Evolutionary conservation across 30 jellyfish, hydroid and myxozoan genomes (phyloP).

Genomic region (Pseudorhiza aurosa): DNA sequence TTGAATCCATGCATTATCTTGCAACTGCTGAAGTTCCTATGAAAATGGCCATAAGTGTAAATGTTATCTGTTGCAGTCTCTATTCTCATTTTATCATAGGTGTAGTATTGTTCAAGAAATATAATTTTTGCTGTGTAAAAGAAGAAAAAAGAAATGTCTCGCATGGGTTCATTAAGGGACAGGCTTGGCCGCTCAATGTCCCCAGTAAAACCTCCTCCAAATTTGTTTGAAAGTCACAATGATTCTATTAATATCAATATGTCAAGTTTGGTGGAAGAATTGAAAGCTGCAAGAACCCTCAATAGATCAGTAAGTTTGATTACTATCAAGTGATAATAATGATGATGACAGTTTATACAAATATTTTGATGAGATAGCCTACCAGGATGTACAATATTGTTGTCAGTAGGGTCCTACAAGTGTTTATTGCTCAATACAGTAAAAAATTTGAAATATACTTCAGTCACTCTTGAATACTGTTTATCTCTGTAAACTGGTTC

Average conservation of each 20-base stretch:
- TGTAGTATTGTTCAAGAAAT: background rate
- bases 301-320: constrained; percentile 77
- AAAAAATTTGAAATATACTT: no score
- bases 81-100: background rate
- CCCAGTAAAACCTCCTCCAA: constrained; percentile 59
- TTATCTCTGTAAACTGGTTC: no score
- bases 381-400: no score
- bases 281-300: constrained; percentile 82
- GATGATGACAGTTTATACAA: no score
- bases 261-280: constrained; percentile 76
- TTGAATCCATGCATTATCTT: background rate
- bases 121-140: background rate
- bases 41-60: no score
- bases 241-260: constrained; percentile 49
- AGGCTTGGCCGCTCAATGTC: constrained; percentile 56
- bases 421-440: no score
- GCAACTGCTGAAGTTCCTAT: no score
- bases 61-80: background rate
- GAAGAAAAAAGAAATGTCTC: constrained; percentile 18
- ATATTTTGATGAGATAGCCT: no score
- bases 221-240: constrained; percentile 20
- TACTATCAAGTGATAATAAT: no score
- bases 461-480: no score
- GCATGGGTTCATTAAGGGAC: constrained; percentile 64
- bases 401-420: no score